A percentile compares a stretch with the other conserved stretches of the same genome.
Conservation (phyloP, 2,797 vertebrate species). For the Anabacerthia variegaticeps region DNA sequence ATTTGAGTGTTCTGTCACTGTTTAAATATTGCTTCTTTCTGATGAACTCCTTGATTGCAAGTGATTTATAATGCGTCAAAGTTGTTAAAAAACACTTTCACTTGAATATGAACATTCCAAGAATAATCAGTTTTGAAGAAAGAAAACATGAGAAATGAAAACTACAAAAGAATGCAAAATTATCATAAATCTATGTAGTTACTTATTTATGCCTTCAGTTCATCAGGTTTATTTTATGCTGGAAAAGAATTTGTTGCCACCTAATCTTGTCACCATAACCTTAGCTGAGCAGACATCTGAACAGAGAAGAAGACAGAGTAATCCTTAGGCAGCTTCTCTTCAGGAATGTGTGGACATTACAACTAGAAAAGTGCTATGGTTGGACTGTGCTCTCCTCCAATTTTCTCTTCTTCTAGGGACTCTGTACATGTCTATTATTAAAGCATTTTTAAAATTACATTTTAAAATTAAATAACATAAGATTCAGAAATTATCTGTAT, state of each 20-base stretch:
- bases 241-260: background rate
- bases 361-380: background rate
- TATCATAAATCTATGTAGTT: background rate
- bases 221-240: background rate
- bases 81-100: background rate
- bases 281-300: background rate
- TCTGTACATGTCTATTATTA: background rate
- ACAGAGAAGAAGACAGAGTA: background rate
- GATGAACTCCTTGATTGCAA: background rate
- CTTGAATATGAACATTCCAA: background rate
- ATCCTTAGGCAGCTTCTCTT: background rate
- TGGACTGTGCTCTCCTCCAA: background rate
- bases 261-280: background rate
- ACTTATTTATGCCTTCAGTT: background rate
- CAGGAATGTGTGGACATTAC: fast-evolving
- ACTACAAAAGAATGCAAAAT: background rate
- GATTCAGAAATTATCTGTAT: background rate
- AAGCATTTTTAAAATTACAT: background rate
- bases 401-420: background rate
- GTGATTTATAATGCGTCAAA: background rate
- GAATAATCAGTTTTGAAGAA: background rate
- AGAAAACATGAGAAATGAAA: background rate
- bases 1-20: background rate
- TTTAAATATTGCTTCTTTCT: conserved; percentile 2
- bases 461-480: background rate